Evolutionary conservation across 2,113 vertebrate species (phyloP), one percentile per base, ranked within the genome.

Genomic region (Butastur rufipennis): DNA sequence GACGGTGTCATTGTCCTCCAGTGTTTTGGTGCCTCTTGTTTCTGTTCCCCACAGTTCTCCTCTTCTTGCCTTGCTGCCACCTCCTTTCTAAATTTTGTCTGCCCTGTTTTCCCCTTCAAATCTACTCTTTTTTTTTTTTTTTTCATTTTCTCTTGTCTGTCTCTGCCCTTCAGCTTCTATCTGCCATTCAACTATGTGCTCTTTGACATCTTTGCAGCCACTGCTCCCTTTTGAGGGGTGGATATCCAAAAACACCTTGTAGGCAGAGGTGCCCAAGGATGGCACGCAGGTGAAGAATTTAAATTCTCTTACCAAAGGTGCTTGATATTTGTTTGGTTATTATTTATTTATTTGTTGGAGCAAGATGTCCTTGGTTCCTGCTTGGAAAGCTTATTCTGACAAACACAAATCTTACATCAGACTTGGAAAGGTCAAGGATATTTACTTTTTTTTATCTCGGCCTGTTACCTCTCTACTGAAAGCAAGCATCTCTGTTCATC

Each of bases 401-500:
- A 88, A 88, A 83, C 66, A 55, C 59, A 83, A 78, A 63, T 90
- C 34, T 36, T 36, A 36, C 36, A 36, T 36, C 36, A 36, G 36
- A 36, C 36, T 36, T 36, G 36, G 36, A 36, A 36, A 36, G 36
- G 36, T 36, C 36, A 36, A 36, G 36, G 36, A 36, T 36, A 63
- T 5, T 52, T 88, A 47, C 22, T 90, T 86, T 93, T 79, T 87
- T 48, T 48, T 6, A 55, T 58, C 52, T 80, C 19, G 58, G 82
- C 48, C 70, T 25, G 26, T 73, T 97, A 88, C 45, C 63, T 83
- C 88, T 93, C 92, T 93, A 88, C 81, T 81, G 92, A 77, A 88
- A 78, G 48, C 53, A 66, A 83, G 45, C 79, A 50, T 96, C 42
- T 93, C 79, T 1, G 15, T 95, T 95, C 81, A 92, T 97, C 95